Evolutionary conservation across 2,113 vertebrate species (phyloP).

Genomic region (Phocoena phocoena): DNA sequence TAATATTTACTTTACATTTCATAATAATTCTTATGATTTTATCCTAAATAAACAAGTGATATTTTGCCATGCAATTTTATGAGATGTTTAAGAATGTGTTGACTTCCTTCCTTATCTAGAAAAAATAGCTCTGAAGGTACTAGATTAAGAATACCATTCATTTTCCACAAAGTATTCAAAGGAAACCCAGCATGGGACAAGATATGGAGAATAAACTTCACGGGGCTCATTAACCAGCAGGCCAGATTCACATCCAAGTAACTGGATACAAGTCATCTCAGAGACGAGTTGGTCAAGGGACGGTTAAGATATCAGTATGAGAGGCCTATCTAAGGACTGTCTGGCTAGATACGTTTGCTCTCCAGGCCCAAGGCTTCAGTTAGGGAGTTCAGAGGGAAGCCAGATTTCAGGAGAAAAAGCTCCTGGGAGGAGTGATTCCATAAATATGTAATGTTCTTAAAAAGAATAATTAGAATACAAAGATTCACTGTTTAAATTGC

Average conservation of each 20-base stretch:
- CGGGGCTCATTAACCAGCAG: background rate
- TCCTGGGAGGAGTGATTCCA: background rate
- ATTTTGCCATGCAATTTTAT: conserved; percentile 54
- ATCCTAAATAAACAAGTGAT: conserved; percentile 59
- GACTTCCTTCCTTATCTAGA: conserved; percentile 19
- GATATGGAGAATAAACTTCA: conserved; percentile 52
- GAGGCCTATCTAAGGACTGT: background rate
- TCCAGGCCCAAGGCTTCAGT: background rate
- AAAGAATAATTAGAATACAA: conserved; percentile 10
- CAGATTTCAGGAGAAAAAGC: conserved; percentile 23
- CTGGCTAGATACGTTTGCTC: background rate
- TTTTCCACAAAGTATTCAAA: conserved; percentile 60
- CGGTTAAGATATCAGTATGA: background rate
- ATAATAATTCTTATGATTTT: conserved; percentile 51
- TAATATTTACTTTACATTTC: conserved; percentile 46
- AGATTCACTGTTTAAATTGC: background rate
- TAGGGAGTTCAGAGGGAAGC: background rate
- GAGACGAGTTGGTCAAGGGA: background rate
- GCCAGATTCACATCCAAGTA: conserved; percentile 49
- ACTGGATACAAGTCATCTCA: conserved; percentile 16
- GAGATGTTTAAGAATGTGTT: conserved; percentile 49
- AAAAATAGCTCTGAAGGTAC: conserved; percentile 32
- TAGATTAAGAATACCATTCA: conserved; percentile 53
- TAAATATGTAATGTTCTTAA: conserved; percentile 40
- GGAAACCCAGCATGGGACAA: conserved; percentile 61